Percentiles rank a stretch among this genome's conserved stretches.
Evolutionary conservation across 2,113 vertebrate genomes (phyloP).

Genomic region (Dromiciops gliroides): DNA sequence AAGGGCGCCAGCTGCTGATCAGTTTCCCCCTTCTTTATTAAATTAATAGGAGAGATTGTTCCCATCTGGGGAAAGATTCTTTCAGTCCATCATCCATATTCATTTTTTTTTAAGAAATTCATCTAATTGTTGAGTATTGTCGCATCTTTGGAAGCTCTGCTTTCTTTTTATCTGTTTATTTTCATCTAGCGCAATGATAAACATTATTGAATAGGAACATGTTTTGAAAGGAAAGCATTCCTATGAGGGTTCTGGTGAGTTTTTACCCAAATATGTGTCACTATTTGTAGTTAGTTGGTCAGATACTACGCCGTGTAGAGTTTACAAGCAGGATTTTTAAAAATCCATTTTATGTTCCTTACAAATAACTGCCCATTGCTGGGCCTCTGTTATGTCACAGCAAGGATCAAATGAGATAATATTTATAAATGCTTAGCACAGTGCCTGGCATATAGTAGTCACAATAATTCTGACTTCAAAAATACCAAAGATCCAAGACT

Average conservation of each 20-base stretch:
- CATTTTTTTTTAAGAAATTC: conserved; percentile 20
- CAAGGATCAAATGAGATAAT: not conserved
- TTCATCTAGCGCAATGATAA: not conserved
- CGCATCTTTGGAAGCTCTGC: not conserved
- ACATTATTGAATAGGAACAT: not conserved
- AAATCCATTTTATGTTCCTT: not conserved
- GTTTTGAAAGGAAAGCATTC: not conserved
- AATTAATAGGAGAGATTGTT: conserved; percentile 49
- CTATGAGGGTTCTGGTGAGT: not conserved
- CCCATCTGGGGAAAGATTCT: conserved; percentile 25
- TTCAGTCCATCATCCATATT: not conserved
- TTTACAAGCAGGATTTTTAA: not conserved
- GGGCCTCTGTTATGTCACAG: not conserved
- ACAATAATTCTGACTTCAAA: not conserved
- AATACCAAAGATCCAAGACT: not conserved
- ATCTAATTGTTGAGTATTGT: conserved; percentile 17
- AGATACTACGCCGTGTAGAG: not conserved
- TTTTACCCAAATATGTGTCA: not conserved
- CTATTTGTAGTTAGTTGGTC: not conserved
- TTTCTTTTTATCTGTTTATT: not conserved
- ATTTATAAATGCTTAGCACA: not conserved
- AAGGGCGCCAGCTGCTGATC: conserved; percentile 25
- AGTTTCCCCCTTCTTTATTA: conserved; percentile 24
- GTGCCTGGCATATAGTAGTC: not conserved
- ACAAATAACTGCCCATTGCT: not conserved